Evolutionary conservation across 37 sponge, comb jelly and placozoan species (phyloP), one percentile per base, ranked within the genome.

Genomic region (Diacarnus erythraeanus): DNA sequence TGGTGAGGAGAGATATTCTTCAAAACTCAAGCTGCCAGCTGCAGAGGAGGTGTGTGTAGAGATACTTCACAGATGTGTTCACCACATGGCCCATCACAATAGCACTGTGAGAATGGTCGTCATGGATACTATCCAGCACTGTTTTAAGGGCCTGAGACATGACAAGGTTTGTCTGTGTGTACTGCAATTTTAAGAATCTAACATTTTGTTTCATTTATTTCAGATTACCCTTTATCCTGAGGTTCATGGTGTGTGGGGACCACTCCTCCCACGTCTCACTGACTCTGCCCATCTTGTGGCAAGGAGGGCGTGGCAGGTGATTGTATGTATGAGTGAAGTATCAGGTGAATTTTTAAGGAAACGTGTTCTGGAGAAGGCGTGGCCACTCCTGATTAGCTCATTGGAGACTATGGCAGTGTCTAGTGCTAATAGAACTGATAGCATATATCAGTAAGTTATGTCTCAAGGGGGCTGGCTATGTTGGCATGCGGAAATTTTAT

Each of bases 311-410:
- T 64, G 83, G 73, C 84, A 83, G 23, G 80, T 91, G 38, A 70
- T 91, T 30, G 3, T 72, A 39, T 74, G 66, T 26, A 72, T 91
- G 84, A 51, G 77, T 61, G 69, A 79, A 4, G 79, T 78, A 51
- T 83, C 89, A 37, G 73, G 85, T 23, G 92, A 91, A 18, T 91
- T 91, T 69, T 63, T 91, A 22, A 51, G 85, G 64, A 83, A 72
- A 63, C 42, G 92, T 29, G 77, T 91, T 9, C 60, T 83, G 18
- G 57, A 78, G 60, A 79, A 74, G 33, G 77, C 87, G 35, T 90
- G 91, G 91, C 77, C 87, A 31, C 35, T 59, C 17, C 77, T 90
- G 6, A 70, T 74, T 1, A 39, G 36, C 1, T 29, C 42, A 12
- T 77, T 90, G 47, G 80, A 81, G 44, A 57, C 42, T 2, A 69